phyloP scores from a whole-genome alignment of 2,797 vertebrate genomes.

The Chelon labrosus region DNA sequence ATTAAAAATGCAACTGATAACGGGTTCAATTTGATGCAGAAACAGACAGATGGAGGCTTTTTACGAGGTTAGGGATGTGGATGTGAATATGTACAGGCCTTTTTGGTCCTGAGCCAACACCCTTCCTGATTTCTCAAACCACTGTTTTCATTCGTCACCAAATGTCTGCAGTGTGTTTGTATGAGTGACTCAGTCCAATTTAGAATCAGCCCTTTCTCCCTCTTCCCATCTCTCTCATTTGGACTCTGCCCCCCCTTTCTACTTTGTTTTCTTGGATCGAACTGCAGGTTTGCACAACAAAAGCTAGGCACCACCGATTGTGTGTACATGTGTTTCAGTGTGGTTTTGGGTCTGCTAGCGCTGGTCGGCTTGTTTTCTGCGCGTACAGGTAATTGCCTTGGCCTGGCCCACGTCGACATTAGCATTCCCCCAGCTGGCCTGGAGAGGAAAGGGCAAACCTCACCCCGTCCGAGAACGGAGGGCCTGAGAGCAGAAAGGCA shows the following conservation, averaged over 20 bases:
- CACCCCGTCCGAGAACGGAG: constrained; percentile 32
- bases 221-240: too few species aligned
- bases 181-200: not conserved
- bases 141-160: not conserved
- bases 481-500: constrained; percentile 32
- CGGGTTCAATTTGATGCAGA: too few species aligned
- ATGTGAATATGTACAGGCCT: too few species aligned
- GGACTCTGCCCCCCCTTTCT: not conserved
- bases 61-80: too few species aligned
- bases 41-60: too few species aligned
- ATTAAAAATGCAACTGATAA: too few species aligned
- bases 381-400: constrained; percentile 46
- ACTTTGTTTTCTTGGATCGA: constrained; percentile 12
- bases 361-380: not conserved
- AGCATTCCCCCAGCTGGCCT: constrained; percentile 54
- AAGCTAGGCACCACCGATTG: constrained; percentile 6
- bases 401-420: constrained; percentile 20
- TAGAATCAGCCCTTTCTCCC: not conserved
- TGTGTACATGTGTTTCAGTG: not conserved
- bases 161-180: not conserved
- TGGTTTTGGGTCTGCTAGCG: not conserved
- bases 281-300: constrained; percentile 13
- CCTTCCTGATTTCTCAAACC: too few species aligned
- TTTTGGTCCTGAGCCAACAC: too few species aligned
- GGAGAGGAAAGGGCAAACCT: constrained; percentile 52